Evolutionary conservation across 2,113 vertebrate species (phyloP).

Genomic region (Tauraco erythrolophus): DNA sequence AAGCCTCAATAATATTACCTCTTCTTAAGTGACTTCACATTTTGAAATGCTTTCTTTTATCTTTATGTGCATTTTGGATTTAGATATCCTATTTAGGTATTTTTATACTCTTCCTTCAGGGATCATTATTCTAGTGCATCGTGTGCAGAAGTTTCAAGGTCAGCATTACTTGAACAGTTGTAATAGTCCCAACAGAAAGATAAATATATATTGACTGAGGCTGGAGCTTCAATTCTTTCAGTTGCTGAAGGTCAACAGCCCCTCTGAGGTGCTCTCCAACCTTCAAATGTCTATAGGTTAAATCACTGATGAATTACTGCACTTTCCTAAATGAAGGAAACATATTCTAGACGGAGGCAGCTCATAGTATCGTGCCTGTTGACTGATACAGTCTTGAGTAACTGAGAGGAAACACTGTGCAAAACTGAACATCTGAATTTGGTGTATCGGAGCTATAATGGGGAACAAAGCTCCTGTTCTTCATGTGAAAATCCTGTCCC

Average conservation of each 20-base stretch:
- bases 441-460: not conserved
- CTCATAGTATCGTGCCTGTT: not conserved
- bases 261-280: constrained; percentile 77
- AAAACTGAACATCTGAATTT: not conserved
- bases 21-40: constrained; percentile 26
- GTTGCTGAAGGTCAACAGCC: constrained; percentile 81
- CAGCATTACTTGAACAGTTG: constrained; percentile 76
- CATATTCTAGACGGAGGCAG: not conserved
- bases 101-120: constrained; percentile 79
- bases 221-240: constrained; percentile 74
- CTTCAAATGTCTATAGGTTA: constrained; percentile 82
- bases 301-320: constrained; percentile 79
- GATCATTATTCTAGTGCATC: constrained; percentile 75
- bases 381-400: constrained; percentile 24
- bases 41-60: constrained; percentile 51
- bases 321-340: constrained; percentile 58
- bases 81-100: constrained; percentile 66
- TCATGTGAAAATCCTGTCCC: not conserved
- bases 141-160: constrained; percentile 79
- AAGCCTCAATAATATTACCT: not conserved
- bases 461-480: not conserved
- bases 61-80: constrained; percentile 70
- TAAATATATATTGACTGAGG: constrained; percentile 83
- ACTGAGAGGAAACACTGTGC: not conserved
- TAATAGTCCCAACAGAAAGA: constrained; percentile 82